These are phyloP conservation scores for Montifringilla adamsi DNA, from an alignment of 2,113 vertebrate genomes.

Conservation along the genomic window DNA sequence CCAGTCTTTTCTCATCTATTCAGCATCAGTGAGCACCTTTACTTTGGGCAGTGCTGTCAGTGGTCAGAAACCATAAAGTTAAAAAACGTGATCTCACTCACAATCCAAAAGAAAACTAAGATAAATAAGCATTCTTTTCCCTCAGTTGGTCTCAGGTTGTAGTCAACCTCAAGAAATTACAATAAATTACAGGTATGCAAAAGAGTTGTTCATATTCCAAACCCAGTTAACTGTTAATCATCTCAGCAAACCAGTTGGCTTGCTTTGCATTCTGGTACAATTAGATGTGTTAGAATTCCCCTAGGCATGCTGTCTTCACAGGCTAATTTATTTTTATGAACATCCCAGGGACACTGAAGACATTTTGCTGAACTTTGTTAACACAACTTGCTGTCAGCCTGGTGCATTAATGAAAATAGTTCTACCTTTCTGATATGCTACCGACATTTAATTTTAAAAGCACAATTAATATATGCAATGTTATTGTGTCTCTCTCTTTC, in stretches of 20 bases:
- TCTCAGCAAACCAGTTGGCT: slow-evolving; percentile 49
- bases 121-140: not conserved
- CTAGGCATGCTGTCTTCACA: slow-evolving; percentile 24
- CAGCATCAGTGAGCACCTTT: not conserved
- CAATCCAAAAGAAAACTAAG: not conserved
- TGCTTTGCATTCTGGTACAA: slow-evolving; percentile 16
- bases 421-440: not conserved
- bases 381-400: not conserved
- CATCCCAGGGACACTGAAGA: not conserved
- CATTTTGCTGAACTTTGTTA: slow-evolving; percentile 42
- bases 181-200: not conserved
- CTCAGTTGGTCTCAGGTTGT: not conserved
- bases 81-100: not conserved
- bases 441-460: slow-evolving; percentile 31
- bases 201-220: slow-evolving; percentile 44
- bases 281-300: slow-evolving; percentile 18
- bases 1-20: not conserved
- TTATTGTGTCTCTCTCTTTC: slow-evolving; percentile 2
- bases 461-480: slow-evolving; percentile 43
- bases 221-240: slow-evolving; percentile 54
- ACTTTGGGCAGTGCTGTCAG: not conserved
- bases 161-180: not conserved
- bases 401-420: slow-evolving; percentile 18
- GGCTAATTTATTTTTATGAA: slow-evolving; percentile 49
- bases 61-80: not conserved